Conservation (phyloP, 2,888 invertebrate species). For the Mythimna lalbum region DNA sequence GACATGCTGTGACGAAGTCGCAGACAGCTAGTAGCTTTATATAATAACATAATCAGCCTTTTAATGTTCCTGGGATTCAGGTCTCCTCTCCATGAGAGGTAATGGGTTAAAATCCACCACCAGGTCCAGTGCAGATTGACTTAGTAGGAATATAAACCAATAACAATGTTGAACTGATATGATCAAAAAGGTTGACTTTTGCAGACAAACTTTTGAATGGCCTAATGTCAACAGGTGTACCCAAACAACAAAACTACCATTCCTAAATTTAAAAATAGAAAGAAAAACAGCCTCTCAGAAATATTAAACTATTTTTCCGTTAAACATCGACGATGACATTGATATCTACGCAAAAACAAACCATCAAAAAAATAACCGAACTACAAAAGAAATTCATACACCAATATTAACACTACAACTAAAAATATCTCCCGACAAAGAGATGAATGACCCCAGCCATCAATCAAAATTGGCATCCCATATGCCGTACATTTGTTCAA, state of each 20-base stretch:
- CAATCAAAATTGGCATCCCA: slow-evolving; percentile 61
- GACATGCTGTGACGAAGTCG: too few relatives aligned
- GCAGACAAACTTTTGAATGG: background rate
- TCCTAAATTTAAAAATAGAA: background rate
- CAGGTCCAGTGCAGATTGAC: too few relatives aligned
- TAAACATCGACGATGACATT: background rate
- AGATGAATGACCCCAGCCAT: slow-evolving; percentile 54
- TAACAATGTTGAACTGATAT: too few relatives aligned
- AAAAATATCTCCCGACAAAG: slow-evolving; percentile 31
- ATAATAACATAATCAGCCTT: too few relatives aligned
- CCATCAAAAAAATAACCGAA: background rate
- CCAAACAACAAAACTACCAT: background rate
- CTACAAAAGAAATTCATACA: slow-evolving; percentile 8
- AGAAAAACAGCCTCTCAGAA: background rate
- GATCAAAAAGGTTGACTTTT: too few relatives aligned
- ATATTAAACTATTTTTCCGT: background rate
- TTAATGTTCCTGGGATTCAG: too few relatives aligned
- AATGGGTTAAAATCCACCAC: too few relatives aligned
- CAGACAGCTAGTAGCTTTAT: too few relatives aligned
- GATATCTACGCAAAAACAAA: slow-evolving; percentile 1
- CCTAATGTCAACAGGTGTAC: background rate
- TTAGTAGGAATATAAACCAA: too few relatives aligned
- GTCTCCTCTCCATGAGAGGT: too few relatives aligned
- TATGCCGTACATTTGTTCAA: slow-evolving; percentile 58
- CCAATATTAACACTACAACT: slow-evolving; percentile 18